Conservation (phyloP, 2,797 vertebrate species). For the Sebastes steindachneri region DNA sequence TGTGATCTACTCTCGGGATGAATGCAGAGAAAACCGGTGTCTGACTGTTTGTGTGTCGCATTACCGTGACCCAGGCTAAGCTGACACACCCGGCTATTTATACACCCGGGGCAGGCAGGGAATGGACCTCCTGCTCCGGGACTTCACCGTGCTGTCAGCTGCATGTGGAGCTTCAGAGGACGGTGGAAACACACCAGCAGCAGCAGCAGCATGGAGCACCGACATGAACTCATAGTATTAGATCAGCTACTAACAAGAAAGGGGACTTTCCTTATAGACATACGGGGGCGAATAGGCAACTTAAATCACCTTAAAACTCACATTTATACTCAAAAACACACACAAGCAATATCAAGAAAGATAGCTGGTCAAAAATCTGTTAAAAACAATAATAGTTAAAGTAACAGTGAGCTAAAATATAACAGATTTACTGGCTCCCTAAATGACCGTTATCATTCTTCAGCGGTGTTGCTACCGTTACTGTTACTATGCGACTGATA, state of each 20-base stretch:
- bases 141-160: constrained; percentile 77
- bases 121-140: constrained; percentile 76
- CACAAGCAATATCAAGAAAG: neutral
- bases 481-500: constrained; percentile 1
- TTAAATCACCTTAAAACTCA: constrained; percentile 1
- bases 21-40: neutral
- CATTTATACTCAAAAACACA: neutral
- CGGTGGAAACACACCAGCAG: constrained; percentile 7
- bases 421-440: neutral
- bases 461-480: constrained; percentile 3
- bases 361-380: neutral
- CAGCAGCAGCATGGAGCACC: neutral
- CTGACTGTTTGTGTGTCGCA: constrained; percentile 58
- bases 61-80: constrained; percentile 64
- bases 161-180: constrained; percentile 19
- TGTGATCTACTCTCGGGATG: constrained; percentile 6
- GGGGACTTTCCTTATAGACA: neutral
- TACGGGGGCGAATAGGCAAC: neutral
- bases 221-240: neutral
- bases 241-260: neutral
- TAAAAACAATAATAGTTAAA: neutral
- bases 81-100: constrained; percentile 80
- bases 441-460: constrained; percentile 8
- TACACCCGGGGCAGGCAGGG: constrained; percentile 31
- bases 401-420: neutral